A percentile compares a stretch with the other conserved stretches of the same genome.
Conservation (phyloP, 2,113 vertebrate genomes). For the Clupea harengus region DNA sequence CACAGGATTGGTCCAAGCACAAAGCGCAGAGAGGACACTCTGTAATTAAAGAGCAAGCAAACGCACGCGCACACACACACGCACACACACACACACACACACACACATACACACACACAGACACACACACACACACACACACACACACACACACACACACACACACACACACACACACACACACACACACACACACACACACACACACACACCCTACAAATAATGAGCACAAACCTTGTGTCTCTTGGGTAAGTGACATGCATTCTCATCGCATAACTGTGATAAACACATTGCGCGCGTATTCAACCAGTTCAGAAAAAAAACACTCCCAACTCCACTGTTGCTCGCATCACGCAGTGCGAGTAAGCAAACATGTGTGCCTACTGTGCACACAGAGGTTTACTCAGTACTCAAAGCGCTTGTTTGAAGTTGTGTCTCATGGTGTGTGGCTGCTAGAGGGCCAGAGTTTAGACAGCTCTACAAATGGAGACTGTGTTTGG, state of each 20-base stretch:
- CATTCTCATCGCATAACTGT: not conserved
- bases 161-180: not conserved
- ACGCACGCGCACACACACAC: not conserved
- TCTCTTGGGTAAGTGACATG: not conserved
- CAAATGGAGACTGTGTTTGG: not conserved
- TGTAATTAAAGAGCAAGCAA: not conserved
- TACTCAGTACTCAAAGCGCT: not conserved
- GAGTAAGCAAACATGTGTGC: not conserved
- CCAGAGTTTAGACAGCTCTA: not conserved
- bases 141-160: not conserved
- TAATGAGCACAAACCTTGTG: not conserved
- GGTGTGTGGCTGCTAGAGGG: not conserved
- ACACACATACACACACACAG: not conserved
- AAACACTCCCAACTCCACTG: not conserved
- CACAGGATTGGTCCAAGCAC: not conserved
- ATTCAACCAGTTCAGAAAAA: not conserved
- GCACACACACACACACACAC: slow-evolving; percentile 13
- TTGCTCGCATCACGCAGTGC: not conserved
- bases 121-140: not conserved
- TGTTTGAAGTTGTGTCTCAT: not conserved
- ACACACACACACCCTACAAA: not conserved
- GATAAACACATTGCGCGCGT: not conserved
- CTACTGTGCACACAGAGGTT: not conserved
- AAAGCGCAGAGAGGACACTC: not conserved
- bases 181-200: not conserved